phyloP scores from a whole-genome alignment of 2,797 vertebrate genomes.

The Argya squamiceps region DNA sequence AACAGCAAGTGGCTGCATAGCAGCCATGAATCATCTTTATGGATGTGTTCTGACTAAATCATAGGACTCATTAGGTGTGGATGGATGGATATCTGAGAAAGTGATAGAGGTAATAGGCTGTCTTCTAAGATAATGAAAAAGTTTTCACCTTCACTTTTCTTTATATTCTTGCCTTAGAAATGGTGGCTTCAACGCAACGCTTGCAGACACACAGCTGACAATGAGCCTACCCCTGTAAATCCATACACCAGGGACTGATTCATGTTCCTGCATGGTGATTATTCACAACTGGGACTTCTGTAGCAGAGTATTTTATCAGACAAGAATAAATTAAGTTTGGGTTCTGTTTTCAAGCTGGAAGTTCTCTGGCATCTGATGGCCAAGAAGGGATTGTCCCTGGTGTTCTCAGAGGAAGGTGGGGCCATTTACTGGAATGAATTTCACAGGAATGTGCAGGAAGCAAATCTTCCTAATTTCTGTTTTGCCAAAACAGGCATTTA shows the following conservation, averaged over 20 bases:
- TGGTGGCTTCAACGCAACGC: not conserved
- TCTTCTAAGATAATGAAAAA: constrained; percentile 32
- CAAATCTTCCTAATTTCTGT: not conserved
- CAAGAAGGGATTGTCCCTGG: not conserved
- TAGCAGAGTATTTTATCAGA: not conserved
- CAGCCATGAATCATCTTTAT: constrained; percentile 67
- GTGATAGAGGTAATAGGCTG: constrained; percentile 16
- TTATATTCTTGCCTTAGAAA: not conserved
- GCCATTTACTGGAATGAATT: not conserved
- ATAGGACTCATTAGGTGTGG: constrained; percentile 62
- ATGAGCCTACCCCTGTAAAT: not conserved
- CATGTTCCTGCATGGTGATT: not conserved
- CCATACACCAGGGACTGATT: not conserved
- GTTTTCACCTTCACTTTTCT: constrained; percentile 29
- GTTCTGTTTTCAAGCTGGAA: not conserved
- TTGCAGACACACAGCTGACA: not conserved
- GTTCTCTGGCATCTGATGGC: not conserved
- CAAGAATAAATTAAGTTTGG: not conserved
- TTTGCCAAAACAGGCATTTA: not conserved
- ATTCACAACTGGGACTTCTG: not conserved
- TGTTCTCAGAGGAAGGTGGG: not conserved
- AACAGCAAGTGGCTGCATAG: constrained; percentile 63
- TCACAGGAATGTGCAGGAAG: not conserved
- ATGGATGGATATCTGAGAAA: constrained; percentile 47
- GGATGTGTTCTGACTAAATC: constrained; percentile 61